These are phyloP conservation scores for Uropetala carovei DNA, from an alignment of 2,888 invertebrate species.

Conservation along the genomic window DNA sequence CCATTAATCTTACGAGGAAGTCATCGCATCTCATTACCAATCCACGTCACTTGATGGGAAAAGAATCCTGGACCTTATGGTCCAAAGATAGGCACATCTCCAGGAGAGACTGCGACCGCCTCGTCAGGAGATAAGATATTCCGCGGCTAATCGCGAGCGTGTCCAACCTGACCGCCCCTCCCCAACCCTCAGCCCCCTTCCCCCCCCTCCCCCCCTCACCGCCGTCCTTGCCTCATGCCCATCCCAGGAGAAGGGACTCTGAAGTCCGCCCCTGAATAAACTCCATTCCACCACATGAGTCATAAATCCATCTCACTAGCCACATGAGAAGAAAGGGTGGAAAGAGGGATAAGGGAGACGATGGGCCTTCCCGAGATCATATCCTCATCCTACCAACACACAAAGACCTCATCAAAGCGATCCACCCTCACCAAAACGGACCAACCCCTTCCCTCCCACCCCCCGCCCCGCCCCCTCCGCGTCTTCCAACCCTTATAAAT, in stretches of 20 bases:
- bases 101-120: too few species aligned
- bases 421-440: neutral
- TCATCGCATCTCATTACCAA: too few species aligned
- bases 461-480: too few species aligned
- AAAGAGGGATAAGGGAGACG: too few species aligned
- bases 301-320: neutral
- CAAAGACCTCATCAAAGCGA: slow-evolving; percentile 3
- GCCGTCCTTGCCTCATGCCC: neutral
- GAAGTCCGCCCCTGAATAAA: neutral
- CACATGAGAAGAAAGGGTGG: neutral
- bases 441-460: neutral
- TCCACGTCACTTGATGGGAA: too few species aligned
- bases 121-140: neutral
- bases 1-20: too few species aligned
- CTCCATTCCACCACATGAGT: slow-evolving; percentile 9
- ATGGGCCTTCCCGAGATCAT: neutral
- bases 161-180: neutral
- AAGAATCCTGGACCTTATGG: too few species aligned
- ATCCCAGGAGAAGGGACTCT: neutral
- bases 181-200: neutral
- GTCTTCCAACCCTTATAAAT: neutral
- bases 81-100: too few species aligned
- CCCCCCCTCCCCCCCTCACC: neutral
- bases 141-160: neutral
- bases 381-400: neutral